Conservation (phyloP, 2,797 vertebrate genomes). For the Micromesistius poutassou region DNA sequence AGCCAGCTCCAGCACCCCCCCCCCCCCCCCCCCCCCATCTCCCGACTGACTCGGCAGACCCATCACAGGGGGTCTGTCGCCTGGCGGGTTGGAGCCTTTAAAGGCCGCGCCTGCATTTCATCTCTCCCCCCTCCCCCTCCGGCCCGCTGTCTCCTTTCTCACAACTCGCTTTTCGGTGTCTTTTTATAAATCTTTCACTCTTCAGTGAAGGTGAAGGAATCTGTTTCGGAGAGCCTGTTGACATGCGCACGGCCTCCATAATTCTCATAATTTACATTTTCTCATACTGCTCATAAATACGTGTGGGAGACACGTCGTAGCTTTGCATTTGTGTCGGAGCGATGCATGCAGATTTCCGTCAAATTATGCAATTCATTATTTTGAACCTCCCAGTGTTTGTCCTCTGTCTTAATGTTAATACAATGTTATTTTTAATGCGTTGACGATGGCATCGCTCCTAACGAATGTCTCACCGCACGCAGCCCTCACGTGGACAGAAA, state of each 20-base stretch:
- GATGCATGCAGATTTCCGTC: conserved; percentile 25
- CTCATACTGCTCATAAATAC: conserved; percentile 10
- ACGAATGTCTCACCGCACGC: conserved; percentile 6
- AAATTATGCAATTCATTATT: conserved; percentile 14
- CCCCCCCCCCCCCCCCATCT: too few species aligned
- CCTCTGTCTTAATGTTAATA: conserved; percentile 31
- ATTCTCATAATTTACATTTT: conserved; percentile 16
- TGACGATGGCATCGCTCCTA: conserved; percentile 6
- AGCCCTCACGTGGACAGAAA: neutral
- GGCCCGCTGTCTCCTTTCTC: conserved; percentile 25
- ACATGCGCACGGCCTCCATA: conserved; percentile 28
- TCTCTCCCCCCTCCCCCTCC: neutral
- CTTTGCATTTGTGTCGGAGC: conserved; percentile 37
- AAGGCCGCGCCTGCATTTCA: neutral
- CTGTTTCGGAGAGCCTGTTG: conserved; percentile 41
- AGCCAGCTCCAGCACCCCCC: too few species aligned
- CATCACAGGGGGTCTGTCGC: too few species aligned
- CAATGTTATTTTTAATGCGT: conserved; percentile 17
- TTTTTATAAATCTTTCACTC: conserved; percentile 14
- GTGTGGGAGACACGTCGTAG: conserved; percentile 8
- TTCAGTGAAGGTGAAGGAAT: neutral
- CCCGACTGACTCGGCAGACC: too few species aligned
- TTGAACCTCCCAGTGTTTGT: conserved; percentile 1
- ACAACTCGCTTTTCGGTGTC: conserved; percentile 1
- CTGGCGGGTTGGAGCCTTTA: too few species aligned